Evolutionary conservation across 30 jellyfish, hydroid and myxozoan genomes (phyloP).

Genomic region (Aurelia sp.): DNA sequence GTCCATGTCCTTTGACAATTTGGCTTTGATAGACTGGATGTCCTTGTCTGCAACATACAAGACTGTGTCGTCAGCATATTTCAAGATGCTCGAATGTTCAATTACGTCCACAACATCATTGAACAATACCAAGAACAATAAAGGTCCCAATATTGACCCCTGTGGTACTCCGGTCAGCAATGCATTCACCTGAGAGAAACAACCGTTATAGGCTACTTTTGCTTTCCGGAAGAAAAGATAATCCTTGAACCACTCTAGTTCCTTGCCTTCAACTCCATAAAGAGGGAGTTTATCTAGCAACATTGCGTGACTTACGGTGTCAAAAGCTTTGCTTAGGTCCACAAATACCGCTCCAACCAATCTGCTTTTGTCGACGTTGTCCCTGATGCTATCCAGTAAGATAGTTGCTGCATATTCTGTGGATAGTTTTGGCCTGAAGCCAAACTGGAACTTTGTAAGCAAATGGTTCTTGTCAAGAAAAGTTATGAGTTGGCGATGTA

Average conservation of each 20-base stretch:
- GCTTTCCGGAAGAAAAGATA: conserved; percentile 38
- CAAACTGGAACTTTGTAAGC: conserved; percentile 49
- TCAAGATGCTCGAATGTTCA: too few species aligned
- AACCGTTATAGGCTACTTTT: conserved; percentile 27
- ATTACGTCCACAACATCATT: too few species aligned
- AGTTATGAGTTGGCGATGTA: too few species aligned
- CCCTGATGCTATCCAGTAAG: conserved; percentile 54
- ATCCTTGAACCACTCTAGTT: conserved; percentile 52
- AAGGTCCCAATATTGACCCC: too few species aligned
- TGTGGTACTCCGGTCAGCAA: conserved; percentile 5
- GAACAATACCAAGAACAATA: too few species aligned
- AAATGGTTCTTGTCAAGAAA: conserved; percentile 12
- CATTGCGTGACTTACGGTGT: conserved; percentile 29
- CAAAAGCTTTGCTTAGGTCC: conserved; percentile 11
- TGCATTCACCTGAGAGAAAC: conserved; percentile 28
- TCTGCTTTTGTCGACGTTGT: conserved; percentile 39
- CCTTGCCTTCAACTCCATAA: conserved; percentile 61
- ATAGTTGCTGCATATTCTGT: conserved; percentile 33
- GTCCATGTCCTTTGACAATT: too few species aligned
- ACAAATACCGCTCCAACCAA: conserved; percentile 37
- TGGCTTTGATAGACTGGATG: too few species aligned
- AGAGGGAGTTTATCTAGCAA: conserved; percentile 42
- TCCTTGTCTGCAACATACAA: too few species aligned
- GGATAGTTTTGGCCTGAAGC: conserved; percentile 53
- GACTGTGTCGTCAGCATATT: too few species aligned